Conservation (phyloP, 1,140 invertebrate genomes). For the Gryllus bimaculatus region DNA sequence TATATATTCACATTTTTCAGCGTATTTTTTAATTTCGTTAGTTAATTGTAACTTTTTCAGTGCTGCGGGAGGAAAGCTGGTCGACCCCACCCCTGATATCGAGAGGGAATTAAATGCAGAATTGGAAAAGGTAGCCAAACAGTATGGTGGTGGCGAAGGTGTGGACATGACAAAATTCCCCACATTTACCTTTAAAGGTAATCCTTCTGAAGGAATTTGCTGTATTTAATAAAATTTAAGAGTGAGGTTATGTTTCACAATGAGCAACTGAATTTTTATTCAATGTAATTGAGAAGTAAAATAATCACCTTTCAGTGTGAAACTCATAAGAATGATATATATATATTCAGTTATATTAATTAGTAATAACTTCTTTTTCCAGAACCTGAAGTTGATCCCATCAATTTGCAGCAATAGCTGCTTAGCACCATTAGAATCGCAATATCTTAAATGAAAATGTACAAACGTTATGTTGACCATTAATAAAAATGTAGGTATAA, state of each 20-base stretch:
- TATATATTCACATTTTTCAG: not conserved
- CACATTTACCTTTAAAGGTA: slow-evolving; percentile 61
- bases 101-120: slow-evolving; percentile 64
- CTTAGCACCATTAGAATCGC: not conserved
- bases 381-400: slow-evolving; percentile 26
- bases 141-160: slow-evolving; percentile 63
- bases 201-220: not conserved
- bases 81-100: slow-evolving; percentile 67
- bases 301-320: too few relatives aligned
- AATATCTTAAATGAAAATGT: too few relatives aligned
- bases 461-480: too few relatives aligned
- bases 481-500: too few relatives aligned
- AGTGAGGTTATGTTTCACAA: too few relatives aligned
- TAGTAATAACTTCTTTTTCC: slow-evolving; percentile 7
- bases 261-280: too few relatives aligned
- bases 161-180: slow-evolving; percentile 85
- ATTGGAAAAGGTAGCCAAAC: slow-evolving; percentile 66
- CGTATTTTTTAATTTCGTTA: not conserved
- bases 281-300: too few relatives aligned
- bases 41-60: slow-evolving; percentile 25
- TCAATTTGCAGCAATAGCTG: slow-evolving; percentile 22
- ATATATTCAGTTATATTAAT: too few relatives aligned
- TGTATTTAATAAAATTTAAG: not conserved
- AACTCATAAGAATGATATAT: too few relatives aligned
- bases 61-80: slow-evolving; percentile 59